Base-by-base conservation (phyloP, 1,140 invertebrate species). In the Antheraea mylitta region DNA sequence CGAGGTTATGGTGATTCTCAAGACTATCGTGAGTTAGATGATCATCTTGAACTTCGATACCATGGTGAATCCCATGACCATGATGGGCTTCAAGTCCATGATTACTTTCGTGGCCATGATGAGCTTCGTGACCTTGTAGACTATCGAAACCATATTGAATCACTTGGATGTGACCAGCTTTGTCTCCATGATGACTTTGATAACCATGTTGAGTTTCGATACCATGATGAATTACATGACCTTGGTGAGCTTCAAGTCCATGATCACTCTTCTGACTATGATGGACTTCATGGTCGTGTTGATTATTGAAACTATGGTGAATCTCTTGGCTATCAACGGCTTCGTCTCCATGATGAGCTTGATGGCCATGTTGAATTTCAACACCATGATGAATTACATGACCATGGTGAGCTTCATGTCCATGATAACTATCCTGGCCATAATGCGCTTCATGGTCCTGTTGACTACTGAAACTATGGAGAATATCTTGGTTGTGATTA, bases 111-210 rank as follows among this genome's bases (percentile, higher is more conserved):
- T 74, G 48, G 59, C 80, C 70, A 11, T 77, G 74, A 3, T 78
- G 75, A 3, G 76, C 79, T 42, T 86, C 78, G 42, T 82, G 81
- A 4, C 38, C 38, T 4, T 42, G 38, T 42, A 4, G 38, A 42
- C 7, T 42, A 42, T 77, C 69, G 11, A 72, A 70, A 59, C 77
- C 73, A 64, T 82, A 77, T 0, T 61, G 59, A 13, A 19, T 13
- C 3, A 30, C 18, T 7, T 61, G 59, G 18, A 11, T 16, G 16
- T 59, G 58, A 16, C 16, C 8, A 11, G 10, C 10, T 11, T 13
- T 36, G 18, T 38, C 3, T 7, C n/a, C 62, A 64, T n/a, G 16
- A 37, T 64, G 62, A 7, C 3, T 42, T 42, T 42, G 8, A 42
- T 42, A 7, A 42, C 11, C 38, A 42, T 42, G 38, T 42, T 42